These are phyloP conservation scores for Abrostola triplasia DNA, from an alignment of 2,888 invertebrate species.

Conservation along the genomic window DNA sequence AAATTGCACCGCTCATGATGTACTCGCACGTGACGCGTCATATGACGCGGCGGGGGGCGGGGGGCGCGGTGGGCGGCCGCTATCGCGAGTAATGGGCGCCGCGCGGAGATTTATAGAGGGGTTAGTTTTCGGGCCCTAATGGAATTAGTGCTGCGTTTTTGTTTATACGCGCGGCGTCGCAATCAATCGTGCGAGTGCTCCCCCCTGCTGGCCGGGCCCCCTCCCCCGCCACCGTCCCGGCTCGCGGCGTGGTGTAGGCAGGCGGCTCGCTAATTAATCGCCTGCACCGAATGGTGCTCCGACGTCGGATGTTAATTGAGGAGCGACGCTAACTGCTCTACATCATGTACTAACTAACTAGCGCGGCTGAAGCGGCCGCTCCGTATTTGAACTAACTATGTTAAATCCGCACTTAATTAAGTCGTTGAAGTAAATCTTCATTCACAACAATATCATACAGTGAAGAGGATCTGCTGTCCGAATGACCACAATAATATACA, in stretches of 20 bases:
- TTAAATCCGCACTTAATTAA: not conserved
- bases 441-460: not conserved
- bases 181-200: slow-evolving; percentile 54
- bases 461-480: no score
- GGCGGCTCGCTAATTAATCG: slow-evolving; percentile 66
- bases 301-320: slow-evolving; percentile 35
- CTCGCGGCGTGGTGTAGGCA: slow-evolving; percentile 5
- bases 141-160: slow-evolving; percentile 76
- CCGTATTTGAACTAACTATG: not conserved
- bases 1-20: slow-evolving; percentile 58
- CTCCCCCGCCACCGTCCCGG: not conserved
- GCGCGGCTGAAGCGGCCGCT: not conserved
- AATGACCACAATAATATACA: no score
- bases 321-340: slow-evolving; percentile 5
- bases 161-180: slow-evolving; percentile 68
- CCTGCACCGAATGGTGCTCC: slow-evolving; percentile 52
- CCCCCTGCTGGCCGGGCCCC: slow-evolving; percentile 11
- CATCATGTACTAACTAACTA: not conserved
- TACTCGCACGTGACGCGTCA: slow-evolving; percentile 44
- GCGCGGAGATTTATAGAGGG: slow-evolving; percentile 74
- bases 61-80: slow-evolving; percentile 56
- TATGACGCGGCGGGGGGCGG: slow-evolving; percentile 42
- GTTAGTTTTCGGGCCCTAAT: slow-evolving; percentile 76
- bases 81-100: slow-evolving; percentile 65
- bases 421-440: not conserved